A percentile compares a stretch with the other conserved stretches of the same genome.
Evolutionary conservation across 1,140 invertebrate species (phyloP).

Genomic region (Lerema accius): DNA sequence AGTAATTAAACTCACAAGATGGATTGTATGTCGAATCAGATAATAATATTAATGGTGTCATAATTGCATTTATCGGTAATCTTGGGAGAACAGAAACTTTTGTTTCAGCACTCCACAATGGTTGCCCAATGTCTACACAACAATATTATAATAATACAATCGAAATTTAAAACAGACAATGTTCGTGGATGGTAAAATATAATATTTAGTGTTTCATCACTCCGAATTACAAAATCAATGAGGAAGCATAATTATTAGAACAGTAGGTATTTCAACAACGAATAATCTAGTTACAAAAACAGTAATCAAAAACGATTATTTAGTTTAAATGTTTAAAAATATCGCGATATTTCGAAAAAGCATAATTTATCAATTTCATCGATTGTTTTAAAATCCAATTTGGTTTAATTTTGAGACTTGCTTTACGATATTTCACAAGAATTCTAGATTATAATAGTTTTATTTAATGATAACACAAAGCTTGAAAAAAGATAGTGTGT

Average conservation of each 20-base stretch:
- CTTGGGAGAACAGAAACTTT: slow-evolving; percentile 52
- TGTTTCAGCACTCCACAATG: slow-evolving; percentile 53
- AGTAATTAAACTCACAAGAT: slow-evolving; percentile 32
- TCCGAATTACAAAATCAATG: slow-evolving; percentile 5
- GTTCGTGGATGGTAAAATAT: slow-evolving; percentile 19
- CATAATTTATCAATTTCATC: no score
- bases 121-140: slow-evolving; percentile 45
- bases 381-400: no score
- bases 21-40: slow-evolving; percentile 47
- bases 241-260: no score
- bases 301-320: no score
- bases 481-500: background rate
- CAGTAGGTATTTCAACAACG: no score
- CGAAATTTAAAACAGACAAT: slow-evolving; percentile 43
- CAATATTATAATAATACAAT: slow-evolving; percentile 42
- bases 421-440: no score
- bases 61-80: slow-evolving; percentile 56
- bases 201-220: background rate
- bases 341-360: no score
- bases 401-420: no score
- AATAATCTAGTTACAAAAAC: no score
- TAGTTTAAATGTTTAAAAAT: no score
- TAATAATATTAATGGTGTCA: slow-evolving; percentile 50
- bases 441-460: background rate
- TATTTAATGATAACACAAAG: no score